Percentiles rank a stretch among this genome's conserved stretches.
These are phyloP conservation scores for Xestia sexstrigata DNA, from an alignment of 2,888 invertebrate genomes.

Conservation along the genomic window DNA sequence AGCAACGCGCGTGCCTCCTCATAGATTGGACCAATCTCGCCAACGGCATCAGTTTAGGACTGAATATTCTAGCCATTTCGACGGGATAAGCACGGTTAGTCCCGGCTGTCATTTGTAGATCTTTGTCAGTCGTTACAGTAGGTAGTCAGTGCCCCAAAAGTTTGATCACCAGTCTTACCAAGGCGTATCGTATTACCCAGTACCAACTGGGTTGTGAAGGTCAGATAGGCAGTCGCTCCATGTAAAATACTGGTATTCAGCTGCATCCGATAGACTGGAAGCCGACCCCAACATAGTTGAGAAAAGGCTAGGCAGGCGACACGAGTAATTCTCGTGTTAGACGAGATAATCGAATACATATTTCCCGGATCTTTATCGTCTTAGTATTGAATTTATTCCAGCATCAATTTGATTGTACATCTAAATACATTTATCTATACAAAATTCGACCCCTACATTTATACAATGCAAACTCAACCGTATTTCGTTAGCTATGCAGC, in stretches of 20 bases:
- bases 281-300: neutral
- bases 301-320: neutral
- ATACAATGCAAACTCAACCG: conserved; percentile 13
- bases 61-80: conserved; percentile 11
- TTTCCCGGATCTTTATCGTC: conserved; percentile 7
- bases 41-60: neutral
- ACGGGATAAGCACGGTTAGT: neutral
- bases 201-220: neutral
- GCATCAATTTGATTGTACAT: conserved; percentile 50
- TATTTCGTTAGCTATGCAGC: rapidly evolving
- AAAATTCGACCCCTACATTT: conserved; percentile 56
- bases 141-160: too few relatives aligned
- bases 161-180: too few relatives aligned
- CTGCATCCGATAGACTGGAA: neutral
- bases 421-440: conserved; percentile 52
- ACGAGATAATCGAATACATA: conserved; percentile 28
- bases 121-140: too few relatives aligned
- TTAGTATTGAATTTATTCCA: conserved; percentile 63
- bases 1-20: conserved; percentile 43
- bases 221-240: neutral
- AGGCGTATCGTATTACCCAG: too few relatives aligned
- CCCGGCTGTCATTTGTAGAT: too few relatives aligned
- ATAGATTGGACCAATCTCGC: conserved; percentile 37
- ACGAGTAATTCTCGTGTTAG: neutral
- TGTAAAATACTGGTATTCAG: neutral